phyloP scores from a whole-genome alignment of 1,140 invertebrate species.

The Bombus sylvicola region DNA sequence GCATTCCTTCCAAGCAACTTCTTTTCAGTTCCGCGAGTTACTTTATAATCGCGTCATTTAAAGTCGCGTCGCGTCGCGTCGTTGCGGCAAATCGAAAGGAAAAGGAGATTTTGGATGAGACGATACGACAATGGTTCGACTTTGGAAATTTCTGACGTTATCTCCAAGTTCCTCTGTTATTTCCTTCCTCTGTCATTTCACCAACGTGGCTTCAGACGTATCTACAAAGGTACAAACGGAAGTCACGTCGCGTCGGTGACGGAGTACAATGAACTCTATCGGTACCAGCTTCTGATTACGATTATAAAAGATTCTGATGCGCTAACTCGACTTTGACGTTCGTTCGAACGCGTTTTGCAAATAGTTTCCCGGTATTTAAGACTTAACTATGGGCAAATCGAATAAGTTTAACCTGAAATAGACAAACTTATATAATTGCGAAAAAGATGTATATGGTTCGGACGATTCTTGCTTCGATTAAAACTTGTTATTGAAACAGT shows the following conservation, averaged over 20 bases:
- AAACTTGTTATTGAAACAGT: no score
- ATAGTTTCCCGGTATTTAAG: neutral
- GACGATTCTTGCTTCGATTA: no score
- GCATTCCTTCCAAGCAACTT: no score
- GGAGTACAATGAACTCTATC: constrained; percentile 42
- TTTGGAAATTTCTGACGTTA: constrained; percentile 53
- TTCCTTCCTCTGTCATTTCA: constrained; percentile 38
- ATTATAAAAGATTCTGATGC: neutral
- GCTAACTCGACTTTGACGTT: neutral
- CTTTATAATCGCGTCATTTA: no score
- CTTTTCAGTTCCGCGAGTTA: no score
- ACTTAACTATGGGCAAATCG: neutral
- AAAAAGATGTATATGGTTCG: no score
- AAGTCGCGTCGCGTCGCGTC: no score
- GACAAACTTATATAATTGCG: no score
- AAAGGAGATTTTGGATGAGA: constrained; percentile 9
- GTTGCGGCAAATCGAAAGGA: neutral
- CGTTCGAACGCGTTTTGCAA: neutral
- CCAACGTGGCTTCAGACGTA: constrained; percentile 35
- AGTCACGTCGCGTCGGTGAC: constrained; percentile 41
- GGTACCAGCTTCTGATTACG: constrained; percentile 39
- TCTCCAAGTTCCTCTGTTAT: constrained; percentile 29
- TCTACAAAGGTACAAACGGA: constrained; percentile 45
- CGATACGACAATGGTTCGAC: constrained; percentile 26
- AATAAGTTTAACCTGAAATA: no score